phyloP scores from a whole-genome alignment of 2,888 invertebrate species.

The Thymelicus sylvestris region DNA sequence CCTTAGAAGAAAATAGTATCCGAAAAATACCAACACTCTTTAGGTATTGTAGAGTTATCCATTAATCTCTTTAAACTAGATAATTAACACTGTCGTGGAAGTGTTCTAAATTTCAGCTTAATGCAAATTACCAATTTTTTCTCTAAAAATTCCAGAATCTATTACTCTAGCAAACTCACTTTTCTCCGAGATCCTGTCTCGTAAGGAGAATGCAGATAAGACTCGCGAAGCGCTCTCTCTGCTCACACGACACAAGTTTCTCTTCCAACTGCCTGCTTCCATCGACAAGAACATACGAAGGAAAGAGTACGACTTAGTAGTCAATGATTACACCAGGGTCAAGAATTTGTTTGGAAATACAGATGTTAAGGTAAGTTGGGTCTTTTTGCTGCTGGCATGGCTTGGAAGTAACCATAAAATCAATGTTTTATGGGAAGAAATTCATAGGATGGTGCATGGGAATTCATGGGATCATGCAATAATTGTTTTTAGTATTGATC shows the following conservation, averaged over 20 bases:
- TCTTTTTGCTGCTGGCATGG: too few relatives aligned
- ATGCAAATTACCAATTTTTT: background rate
- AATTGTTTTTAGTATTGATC: too few relatives aligned
- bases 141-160: slow-evolving; percentile 86
- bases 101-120: too few relatives aligned
- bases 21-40: too few relatives aligned
- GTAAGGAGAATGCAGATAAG: slow-evolving; percentile 97
- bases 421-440: too few relatives aligned
- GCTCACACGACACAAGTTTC: slow-evolving; percentile 96
- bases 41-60: too few relatives aligned
- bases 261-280: slow-evolving; percentile 97
- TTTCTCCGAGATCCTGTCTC: slow-evolving; percentile 95
- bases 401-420: too few relatives aligned
- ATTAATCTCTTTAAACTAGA: too few relatives aligned
- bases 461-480: too few relatives aligned
- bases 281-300: slow-evolving; percentile 97
- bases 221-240: slow-evolving; percentile 97
- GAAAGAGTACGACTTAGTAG: slow-evolving; percentile 98
- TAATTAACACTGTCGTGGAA: too few relatives aligned
- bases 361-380: slow-evolving; percentile 88
- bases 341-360: slow-evolving; percentile 98
- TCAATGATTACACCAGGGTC: slow-evolving; percentile 98
- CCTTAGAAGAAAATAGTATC: too few relatives aligned
- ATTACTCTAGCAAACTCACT: slow-evolving; percentile 95
- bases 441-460: too few relatives aligned